Evolutionary conservation across 2,113 vertebrate genomes (phyloP).

Genomic region (Sigmodon hispidus): DNA sequence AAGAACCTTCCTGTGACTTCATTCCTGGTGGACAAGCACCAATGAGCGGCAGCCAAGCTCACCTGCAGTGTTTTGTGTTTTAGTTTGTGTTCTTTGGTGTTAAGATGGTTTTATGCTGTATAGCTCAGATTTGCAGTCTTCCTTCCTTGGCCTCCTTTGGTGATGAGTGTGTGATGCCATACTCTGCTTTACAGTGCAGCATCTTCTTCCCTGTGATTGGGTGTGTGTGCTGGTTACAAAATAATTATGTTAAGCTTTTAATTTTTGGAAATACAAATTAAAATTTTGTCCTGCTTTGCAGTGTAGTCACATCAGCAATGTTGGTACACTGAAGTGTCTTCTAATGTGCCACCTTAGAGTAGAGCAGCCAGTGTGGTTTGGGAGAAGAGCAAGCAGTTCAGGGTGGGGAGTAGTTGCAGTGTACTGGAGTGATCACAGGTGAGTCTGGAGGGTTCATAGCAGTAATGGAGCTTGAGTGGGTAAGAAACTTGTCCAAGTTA

Average conservation of each 20-base stretch:
- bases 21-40: not conserved
- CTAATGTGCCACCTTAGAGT: not conserved
- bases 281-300: not conserved
- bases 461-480: not conserved
- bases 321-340: not conserved
- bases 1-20: not conserved
- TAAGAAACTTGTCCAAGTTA: not conserved
- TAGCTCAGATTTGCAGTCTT: no score
- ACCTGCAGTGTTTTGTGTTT: not conserved
- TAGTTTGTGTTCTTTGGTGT: not conserved
- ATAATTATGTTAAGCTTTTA: not conserved
- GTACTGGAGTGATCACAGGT: not conserved
- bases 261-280: not conserved
- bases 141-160: not conserved
- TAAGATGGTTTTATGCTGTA: not conserved
- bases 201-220: not conserved
- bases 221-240: not conserved
- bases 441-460: not conserved
- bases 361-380: not conserved
- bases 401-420: not conserved
- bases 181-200: not conserved
- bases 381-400: no score
- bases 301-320: not conserved
- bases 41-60: not conserved
- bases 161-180: not conserved